Percentiles rank a stretch among this genome's conserved stretches.
phyloP scores from a whole-genome alignment of 2,888 invertebrate species.

The Macrostomum cliftonense region DNA sequence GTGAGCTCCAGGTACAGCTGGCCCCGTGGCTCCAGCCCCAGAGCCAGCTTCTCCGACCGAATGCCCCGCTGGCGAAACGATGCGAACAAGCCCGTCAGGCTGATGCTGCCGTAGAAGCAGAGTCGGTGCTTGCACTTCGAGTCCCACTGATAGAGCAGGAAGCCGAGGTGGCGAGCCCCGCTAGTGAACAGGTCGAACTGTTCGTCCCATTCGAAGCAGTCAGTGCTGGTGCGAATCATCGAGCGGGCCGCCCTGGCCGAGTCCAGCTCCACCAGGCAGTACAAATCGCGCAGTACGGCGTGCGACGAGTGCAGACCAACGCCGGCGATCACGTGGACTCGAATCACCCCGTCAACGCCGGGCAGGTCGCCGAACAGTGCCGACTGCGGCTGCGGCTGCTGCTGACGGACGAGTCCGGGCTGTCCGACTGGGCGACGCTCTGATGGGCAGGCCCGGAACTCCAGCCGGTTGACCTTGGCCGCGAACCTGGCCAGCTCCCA shows the following conservation, averaged over 20 bases:
- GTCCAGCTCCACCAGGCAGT: slow-evolving; percentile 92
- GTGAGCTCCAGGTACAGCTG: slow-evolving; percentile 42
- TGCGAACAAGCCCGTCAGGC: slow-evolving; percentile 14
- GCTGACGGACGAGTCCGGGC: neutral
- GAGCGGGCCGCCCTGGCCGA: slow-evolving; percentile 85
- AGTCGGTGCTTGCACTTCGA: slow-evolving; percentile 87
- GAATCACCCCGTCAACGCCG: slow-evolving; percentile 27
- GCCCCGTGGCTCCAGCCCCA: slow-evolving; percentile 72
- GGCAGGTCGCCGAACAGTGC: neutral
- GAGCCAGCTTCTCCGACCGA: slow-evolving; percentile 46
- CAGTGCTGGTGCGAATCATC: slow-evolving; percentile 79
- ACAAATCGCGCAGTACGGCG: slow-evolving; percentile 51
- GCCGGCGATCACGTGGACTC: slow-evolving; percentile 38
- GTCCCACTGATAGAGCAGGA: slow-evolving; percentile 96
- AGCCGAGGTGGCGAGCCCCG: slow-evolving; percentile 76
- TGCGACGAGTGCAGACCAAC: slow-evolving; percentile 38
- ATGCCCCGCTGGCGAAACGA: neutral
- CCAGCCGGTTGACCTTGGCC: too few relatives aligned
- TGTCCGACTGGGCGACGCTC: neutral
- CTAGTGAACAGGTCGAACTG: slow-evolving; percentile 89
- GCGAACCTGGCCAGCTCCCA: too few relatives aligned
- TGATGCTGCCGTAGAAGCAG: slow-evolving; percentile 49
- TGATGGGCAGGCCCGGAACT: too few relatives aligned
- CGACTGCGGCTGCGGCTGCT: neutral
- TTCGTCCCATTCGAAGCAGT: slow-evolving; percentile 97